Evolutionary conservation across 1,140 invertebrate genomes (phyloP).

Genomic region (Cydia splendana): DNA sequence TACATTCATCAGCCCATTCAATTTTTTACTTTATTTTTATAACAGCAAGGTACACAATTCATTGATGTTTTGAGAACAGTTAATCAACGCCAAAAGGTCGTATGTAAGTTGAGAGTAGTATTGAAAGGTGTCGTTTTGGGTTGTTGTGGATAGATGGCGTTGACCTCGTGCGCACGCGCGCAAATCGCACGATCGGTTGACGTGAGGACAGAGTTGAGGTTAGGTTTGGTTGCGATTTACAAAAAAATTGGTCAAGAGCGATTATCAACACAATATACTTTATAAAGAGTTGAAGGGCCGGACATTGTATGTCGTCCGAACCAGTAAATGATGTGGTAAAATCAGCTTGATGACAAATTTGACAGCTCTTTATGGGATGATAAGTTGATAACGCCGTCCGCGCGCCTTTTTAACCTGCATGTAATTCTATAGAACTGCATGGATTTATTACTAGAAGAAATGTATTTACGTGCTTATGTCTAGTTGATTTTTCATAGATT

Average conservation of each 20-base stretch:
- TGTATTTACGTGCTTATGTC: too few relatives aligned
- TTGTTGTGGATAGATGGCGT: not conserved
- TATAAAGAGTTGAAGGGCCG: not conserved
- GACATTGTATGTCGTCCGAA: not conserved
- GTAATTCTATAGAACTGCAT: too few relatives aligned
- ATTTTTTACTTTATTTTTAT: not conserved
- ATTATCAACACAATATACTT: not conserved
- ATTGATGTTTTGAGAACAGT: not conserved
- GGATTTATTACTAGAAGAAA: too few relatives aligned
- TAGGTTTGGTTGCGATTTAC: not conserved
- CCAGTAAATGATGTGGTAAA: too few relatives aligned
- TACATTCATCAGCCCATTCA: not conserved
- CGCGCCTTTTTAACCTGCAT: too few relatives aligned
- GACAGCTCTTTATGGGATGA: too few relatives aligned
- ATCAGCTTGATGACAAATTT: too few relatives aligned
- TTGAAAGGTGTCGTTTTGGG: not conserved
- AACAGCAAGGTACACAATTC: not conserved
- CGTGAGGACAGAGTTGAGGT: conserved; percentile 14
- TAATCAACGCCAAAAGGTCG: not conserved
- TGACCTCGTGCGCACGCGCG: conserved; percentile 1
- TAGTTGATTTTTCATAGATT: too few relatives aligned
- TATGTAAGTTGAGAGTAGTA: not conserved
- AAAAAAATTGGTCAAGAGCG: not conserved
- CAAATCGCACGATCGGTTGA: conserved; percentile 13
- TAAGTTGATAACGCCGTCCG: too few relatives aligned